phyloP scores from a whole-genome alignment of 2,113 vertebrate genomes.

The Gymnocephalus cernua region DNA sequence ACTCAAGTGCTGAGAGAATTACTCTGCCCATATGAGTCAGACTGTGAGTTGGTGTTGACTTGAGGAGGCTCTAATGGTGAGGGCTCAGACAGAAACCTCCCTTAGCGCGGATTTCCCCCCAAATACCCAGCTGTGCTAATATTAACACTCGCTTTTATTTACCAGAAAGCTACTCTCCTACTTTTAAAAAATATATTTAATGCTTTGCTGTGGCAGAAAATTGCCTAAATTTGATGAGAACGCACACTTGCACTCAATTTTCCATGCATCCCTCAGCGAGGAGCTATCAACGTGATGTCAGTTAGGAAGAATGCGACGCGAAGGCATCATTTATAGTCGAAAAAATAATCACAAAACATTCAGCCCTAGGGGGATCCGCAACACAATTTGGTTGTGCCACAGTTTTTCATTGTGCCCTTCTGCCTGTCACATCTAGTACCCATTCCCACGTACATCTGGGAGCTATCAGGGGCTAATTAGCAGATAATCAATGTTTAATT shows the following conservation, averaged over 20 bases:
- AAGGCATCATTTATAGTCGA: constrained; percentile 85
- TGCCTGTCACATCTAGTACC: constrained; percentile 73
- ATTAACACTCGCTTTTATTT: constrained; percentile 48
- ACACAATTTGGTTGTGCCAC: constrained; percentile 75
- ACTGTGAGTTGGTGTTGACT: constrained; percentile 26
- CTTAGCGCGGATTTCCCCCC: not conserved
- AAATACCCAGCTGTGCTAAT: constrained; percentile 36
- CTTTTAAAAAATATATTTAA: constrained; percentile 66
- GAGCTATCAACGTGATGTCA: constrained; percentile 80
- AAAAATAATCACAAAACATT: constrained; percentile 78
- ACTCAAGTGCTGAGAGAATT: constrained; percentile 23
- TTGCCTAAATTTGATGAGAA: constrained; percentile 84
- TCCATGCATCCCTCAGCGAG: constrained; percentile 78
- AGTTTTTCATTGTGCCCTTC: constrained; percentile 80
- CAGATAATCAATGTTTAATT: constrained; percentile 95
- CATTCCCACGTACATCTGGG: constrained; percentile 83
- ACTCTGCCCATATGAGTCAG: constrained; percentile 7
- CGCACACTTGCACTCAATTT: constrained; percentile 75
- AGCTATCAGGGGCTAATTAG: constrained; percentile 92
- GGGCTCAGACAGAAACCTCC: constrained; percentile 30
- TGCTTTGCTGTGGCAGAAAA: constrained; percentile 76
- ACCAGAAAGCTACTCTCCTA: constrained; percentile 30
- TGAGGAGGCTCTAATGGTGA: constrained; percentile 17
- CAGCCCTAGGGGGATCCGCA: constrained; percentile 76
- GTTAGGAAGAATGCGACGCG: constrained; percentile 84